A percentile compares a stretch with the other conserved stretches of the same genome.
These are phyloP conservation scores for Choristoneura fumiferana DNA, from an alignment of 1,140 invertebrate species.

Conservation along the genomic window DNA sequence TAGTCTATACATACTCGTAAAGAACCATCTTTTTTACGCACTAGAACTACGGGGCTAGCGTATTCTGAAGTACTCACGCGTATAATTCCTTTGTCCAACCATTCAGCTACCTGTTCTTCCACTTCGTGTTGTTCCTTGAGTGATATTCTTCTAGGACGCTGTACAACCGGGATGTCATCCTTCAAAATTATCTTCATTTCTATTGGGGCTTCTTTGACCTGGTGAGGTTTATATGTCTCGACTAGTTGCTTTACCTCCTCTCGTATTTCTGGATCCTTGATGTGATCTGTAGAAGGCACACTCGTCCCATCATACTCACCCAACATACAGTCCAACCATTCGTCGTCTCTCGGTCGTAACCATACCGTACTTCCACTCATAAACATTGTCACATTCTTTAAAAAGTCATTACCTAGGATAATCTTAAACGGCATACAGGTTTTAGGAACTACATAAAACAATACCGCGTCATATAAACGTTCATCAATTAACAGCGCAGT, in stretches of 20 bases:
- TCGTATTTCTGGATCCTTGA: neutral
- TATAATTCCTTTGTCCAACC: conserved; percentile 44
- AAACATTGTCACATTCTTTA: neutral
- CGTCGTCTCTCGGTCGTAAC: neutral
- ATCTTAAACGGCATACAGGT: conserved; percentile 7
- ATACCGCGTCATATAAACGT: neutral
- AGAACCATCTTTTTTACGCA: conserved; percentile 71
- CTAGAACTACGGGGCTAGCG: conserved; percentile 66
- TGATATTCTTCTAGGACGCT: conserved; percentile 26
- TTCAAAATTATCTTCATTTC: conserved; percentile 27
- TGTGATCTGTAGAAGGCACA: neutral
- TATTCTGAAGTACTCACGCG: conserved; percentile 51
- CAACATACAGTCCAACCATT: neutral
- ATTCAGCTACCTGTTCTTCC: conserved; percentile 37
- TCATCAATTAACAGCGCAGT: neutral
- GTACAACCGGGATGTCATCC: conserved; percentile 32
- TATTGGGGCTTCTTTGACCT: conserved; percentile 22
- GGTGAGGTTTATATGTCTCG: neutral
- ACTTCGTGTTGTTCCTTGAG: conserved; percentile 23
- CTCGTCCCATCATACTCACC: neutral
- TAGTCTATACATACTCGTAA: conserved; percentile 77
- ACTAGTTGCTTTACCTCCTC: neutral
- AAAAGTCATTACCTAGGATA: conserved; percentile 10
- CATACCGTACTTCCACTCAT: conserved; percentile 3
- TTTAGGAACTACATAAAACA: conserved; percentile 4